Evolutionary conservation across 64 coral and sea anemone species (phyloP).

Genomic region (Catalaphyllia jardinei): DNA sequence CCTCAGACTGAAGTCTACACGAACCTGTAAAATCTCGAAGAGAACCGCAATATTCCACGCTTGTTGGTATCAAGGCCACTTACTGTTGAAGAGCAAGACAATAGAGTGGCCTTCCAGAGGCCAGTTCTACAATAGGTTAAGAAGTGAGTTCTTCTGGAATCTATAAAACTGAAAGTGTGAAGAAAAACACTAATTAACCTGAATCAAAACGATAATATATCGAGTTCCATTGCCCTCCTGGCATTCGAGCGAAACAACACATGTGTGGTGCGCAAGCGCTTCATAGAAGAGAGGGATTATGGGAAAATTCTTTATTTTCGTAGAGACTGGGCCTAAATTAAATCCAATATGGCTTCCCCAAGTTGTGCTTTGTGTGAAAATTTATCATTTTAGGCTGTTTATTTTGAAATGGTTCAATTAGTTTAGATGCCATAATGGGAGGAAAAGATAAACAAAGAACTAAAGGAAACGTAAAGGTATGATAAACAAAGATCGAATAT

Average conservation of each 20-base stretch:
- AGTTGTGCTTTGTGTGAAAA: neutral
- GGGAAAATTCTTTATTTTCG: neutral
- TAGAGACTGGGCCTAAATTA: neutral
- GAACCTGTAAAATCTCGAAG: neutral
- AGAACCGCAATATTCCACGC: neutral
- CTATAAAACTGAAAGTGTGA: neutral
- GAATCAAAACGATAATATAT: neutral
- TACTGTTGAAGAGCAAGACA: neutral
- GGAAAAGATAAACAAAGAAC: conserved; percentile 80
- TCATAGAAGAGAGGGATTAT: neutral
- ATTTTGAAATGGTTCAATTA: neutral
- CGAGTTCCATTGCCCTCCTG: neutral
- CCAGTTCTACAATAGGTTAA: neutral
- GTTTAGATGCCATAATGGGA: conserved; percentile 7
- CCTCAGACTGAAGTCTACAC: neutral
- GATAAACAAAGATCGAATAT: neutral
- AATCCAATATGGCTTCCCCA: conserved; percentile 20
- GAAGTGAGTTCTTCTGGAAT: neutral
- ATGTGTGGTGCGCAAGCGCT: neutral
- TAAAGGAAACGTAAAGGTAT: conserved; percentile 88
- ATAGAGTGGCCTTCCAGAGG: neutral
- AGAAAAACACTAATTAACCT: neutral
- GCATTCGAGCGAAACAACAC: conserved; percentile 50
- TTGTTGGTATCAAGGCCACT: neutral
- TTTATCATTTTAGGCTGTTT: neutral